phyloP scores from a whole-genome alignment of 2,888 invertebrate species.

The Euclidia mi region DNA sequence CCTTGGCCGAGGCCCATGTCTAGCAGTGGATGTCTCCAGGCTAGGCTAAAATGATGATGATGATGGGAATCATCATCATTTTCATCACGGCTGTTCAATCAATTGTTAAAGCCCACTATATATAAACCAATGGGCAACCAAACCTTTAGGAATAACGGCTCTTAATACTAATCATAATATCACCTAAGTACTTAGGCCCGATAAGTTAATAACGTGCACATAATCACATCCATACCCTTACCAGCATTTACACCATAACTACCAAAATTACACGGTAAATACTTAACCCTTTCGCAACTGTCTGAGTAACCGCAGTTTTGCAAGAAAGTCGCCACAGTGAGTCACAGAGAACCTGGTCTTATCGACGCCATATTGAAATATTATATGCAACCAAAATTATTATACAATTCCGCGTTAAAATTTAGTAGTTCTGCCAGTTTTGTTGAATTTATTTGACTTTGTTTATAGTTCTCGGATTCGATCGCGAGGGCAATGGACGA shows the following conservation, averaged over 20 bases:
- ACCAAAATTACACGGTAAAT: conserved; percentile 57
- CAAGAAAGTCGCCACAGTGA: conserved; percentile 62
- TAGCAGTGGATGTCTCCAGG: no score
- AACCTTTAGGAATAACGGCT: no score
- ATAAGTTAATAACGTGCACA: no score
- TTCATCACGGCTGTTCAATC: no score
- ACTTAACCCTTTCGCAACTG: conserved; percentile 56
- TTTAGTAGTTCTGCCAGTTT: conserved; percentile 39
- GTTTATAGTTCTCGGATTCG: conserved; percentile 22
- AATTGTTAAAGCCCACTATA: no score
- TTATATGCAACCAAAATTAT: conserved; percentile 24
- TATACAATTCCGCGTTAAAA: conserved; percentile 41
- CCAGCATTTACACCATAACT: conserved; percentile 53
- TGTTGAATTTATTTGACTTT: conserved; percentile 29
- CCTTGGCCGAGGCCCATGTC: no score
- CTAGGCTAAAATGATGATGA: no score
- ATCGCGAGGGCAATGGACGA: conserved; percentile 38
- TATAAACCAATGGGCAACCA: no score
- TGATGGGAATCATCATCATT: no score
- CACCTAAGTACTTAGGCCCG: no score
- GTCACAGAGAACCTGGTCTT: conserved; percentile 49
- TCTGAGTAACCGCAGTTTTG: conserved; percentile 63
- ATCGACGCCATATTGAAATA: conserved; percentile 38
- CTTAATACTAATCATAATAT: no score
- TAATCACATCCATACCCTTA: background rate